A percentile compares a stretch with the other conserved stretches of the same genome.
Evolutionary conservation across 2,797 vertebrate genomes (phyloP).

Genomic region (Pseudochirops cupreus): DNA sequence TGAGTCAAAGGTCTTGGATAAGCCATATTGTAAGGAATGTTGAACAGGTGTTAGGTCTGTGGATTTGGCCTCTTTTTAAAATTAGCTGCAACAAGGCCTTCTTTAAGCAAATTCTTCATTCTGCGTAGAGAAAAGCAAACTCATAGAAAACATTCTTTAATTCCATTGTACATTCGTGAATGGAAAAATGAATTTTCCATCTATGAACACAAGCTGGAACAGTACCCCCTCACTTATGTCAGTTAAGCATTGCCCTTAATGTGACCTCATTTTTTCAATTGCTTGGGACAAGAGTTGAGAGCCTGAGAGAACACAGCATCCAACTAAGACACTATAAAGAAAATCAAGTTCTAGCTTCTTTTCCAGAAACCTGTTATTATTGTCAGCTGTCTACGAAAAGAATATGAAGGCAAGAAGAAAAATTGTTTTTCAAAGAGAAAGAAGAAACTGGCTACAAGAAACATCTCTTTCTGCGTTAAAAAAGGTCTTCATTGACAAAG

Average conservation of each 20-base stretch:
- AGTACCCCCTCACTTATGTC: background rate
- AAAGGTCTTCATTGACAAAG: constrained; percentile 89
- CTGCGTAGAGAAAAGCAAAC: background rate
- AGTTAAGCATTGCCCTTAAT: background rate
- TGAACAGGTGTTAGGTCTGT: background rate
- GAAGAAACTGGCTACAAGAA: constrained; percentile 89
- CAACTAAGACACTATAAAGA: background rate
- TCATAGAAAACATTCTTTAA: background rate
- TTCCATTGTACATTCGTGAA: background rate
- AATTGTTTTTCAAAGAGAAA: constrained; percentile 86
- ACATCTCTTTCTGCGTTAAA: constrained; percentile 93
- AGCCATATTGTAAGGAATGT: background rate
- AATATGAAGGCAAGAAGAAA: constrained; percentile 84
- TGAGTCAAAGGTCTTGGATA: background rate
- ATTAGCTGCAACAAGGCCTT: background rate
- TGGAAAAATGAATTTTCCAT: background rate
- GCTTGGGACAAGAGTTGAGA: background rate
- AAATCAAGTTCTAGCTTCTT: background rate
- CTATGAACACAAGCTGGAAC: background rate
- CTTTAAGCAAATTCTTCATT: background rate
- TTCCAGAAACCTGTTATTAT: constrained; percentile 89
- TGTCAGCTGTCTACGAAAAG: constrained; percentile 89
- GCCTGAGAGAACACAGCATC: background rate
- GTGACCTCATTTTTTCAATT: background rate
- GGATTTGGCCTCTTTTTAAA: background rate